These are phyloP conservation scores for Agrochola lota DNA, from an alignment of 2,888 invertebrate species.

Conservation along the genomic window DNA sequence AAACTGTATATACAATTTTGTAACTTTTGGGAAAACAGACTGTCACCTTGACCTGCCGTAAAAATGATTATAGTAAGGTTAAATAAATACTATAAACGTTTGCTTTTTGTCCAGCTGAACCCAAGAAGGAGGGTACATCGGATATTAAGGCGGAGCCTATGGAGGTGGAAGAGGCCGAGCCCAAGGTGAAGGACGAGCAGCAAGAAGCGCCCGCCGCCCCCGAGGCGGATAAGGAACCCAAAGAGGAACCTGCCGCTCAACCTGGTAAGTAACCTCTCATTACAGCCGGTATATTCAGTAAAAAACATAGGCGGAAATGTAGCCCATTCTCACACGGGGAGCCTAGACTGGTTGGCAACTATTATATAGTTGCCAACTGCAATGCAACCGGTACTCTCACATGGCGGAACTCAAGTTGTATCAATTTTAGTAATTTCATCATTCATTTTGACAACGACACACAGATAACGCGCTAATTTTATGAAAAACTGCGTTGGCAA, in stretches of 20 bases:
- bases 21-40: background rate
- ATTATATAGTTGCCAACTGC: no score
- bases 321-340: no score
- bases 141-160: conserved; percentile 85
- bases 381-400: no score
- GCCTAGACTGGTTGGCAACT: no score
- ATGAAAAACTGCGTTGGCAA: no score
- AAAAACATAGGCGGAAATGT: background rate
- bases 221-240: conserved; percentile 86
- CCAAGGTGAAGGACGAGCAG: conserved; percentile 90
- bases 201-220: conserved; percentile 71
- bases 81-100: background rate
- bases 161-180: conserved; percentile 87
- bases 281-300: background rate
- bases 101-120: conserved; percentile 67
- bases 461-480: no score
- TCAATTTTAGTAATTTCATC: no score
- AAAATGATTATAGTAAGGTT: background rate
- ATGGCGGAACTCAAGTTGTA: no score
- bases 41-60: background rate
- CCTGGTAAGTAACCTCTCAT: conserved; percentile 65
- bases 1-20: background rate
- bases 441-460: no score
- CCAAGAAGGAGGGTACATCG: conserved; percentile 81
- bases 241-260: conserved; percentile 77